Conservation (phyloP, 2,113 vertebrate genomes). For the Hyaena hyaena region DNA sequence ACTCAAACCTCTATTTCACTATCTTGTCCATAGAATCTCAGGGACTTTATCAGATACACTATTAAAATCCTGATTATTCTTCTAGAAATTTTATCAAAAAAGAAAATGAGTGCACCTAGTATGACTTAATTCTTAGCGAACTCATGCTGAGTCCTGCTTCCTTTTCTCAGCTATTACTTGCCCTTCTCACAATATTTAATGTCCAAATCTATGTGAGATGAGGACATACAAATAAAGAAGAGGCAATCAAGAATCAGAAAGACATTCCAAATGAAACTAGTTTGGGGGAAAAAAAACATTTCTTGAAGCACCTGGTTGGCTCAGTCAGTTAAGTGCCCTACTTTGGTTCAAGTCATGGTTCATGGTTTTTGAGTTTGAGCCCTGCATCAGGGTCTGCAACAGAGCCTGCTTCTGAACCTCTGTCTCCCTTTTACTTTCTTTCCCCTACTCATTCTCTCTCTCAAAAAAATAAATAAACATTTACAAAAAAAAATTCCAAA, state of each 20-base stretch:
- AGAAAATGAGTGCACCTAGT: slow-evolving; percentile 48
- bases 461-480: no score
- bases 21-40: neutral
- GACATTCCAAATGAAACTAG: slow-evolving; percentile 20
- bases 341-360: no score
- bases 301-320: neutral
- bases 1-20: slow-evolving; percentile 41
- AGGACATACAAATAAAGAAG: slow-evolving; percentile 22
- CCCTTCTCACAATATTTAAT: slow-evolving; percentile 24
- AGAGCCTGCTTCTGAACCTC: no score
- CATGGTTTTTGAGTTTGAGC: no score
- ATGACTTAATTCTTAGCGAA: neutral
- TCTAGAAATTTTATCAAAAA: slow-evolving; percentile 33
- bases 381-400: no score
- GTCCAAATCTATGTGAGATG: neutral
- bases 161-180: slow-evolving; percentile 11
- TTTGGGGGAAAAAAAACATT: neutral
- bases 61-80: slow-evolving; percentile 37
- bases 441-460: no score
- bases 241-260: slow-evolving; percentile 28
- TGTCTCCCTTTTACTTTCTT: no score
- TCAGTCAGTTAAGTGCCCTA: no score
- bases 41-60: neutral
- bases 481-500: slow-evolving; percentile 19
- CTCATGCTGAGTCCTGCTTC: neutral